Percentiles rank a stretch among this genome's conserved stretches.
These are phyloP conservation scores for Apodemus speciosus DNA, from an alignment of 2,113 vertebrate species.

Conservation along the genomic window DNA sequence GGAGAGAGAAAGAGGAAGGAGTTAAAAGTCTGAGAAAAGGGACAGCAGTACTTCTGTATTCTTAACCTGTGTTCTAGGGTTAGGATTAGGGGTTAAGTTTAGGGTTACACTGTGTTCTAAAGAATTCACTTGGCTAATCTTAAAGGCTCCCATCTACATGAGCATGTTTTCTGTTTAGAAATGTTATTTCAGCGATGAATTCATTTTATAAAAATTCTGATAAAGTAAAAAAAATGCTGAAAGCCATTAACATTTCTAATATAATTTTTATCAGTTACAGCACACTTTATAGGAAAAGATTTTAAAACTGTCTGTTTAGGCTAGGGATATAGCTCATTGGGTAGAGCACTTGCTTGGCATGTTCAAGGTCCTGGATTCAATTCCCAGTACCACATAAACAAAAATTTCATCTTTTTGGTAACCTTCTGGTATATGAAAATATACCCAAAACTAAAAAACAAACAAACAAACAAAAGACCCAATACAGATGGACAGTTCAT, in stretches of 20 bases:
- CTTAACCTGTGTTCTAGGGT: background rate
- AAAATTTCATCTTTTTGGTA: constrained; percentile 24
- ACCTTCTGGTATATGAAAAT: constrained; percentile 45
- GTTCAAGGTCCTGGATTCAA: background rate
- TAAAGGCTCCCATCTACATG: background rate
- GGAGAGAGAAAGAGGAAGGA: too few relatives aligned
- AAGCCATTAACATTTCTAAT: constrained; percentile 43
- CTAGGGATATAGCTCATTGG: background rate
- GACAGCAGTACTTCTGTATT: background rate
- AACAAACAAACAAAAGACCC: background rate
- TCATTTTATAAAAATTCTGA: constrained; percentile 67
- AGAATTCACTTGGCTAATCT: constrained; percentile 39
- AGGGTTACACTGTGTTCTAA: background rate
- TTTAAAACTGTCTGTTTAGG: constrained; percentile 29
- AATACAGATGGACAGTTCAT: constrained; percentile 13
- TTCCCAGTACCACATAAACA: background rate
- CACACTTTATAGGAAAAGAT: constrained; percentile 31
- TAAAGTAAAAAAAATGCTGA: background rate
- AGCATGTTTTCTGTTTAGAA: constrained; percentile 55
- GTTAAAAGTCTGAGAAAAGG: background rate
- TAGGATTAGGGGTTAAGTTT: too few relatives aligned
- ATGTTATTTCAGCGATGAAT: constrained; percentile 66
- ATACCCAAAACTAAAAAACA: constrained; percentile 22
- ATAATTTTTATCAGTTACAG: constrained; percentile 66
- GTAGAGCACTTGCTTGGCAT: background rate